A percentile compares a stretch with the other conserved stretches of the same genome.
phyloP scores from a whole-genome alignment of 2,113 vertebrate species.

The Empidonax traillii region DNA sequence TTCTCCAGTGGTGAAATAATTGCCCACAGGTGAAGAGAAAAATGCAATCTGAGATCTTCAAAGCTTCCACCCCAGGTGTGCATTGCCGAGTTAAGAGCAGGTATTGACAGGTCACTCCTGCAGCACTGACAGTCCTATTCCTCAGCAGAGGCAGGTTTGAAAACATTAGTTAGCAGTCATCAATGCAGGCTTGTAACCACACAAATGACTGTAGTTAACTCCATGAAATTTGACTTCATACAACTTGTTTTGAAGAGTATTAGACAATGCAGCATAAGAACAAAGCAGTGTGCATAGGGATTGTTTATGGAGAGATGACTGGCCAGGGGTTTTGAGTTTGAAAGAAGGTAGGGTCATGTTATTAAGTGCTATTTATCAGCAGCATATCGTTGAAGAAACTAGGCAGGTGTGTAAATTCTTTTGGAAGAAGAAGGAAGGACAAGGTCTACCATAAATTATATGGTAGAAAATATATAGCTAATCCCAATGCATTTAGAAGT shows the following conservation, averaged over 20 bases:
- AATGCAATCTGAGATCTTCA: background rate
- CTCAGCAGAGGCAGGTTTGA: background rate
- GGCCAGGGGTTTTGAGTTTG: background rate
- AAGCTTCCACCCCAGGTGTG: slow-evolving; percentile 11
- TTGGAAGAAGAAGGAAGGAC: background rate
- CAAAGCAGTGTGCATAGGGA: background rate
- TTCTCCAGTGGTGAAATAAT: background rate
- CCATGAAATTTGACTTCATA: background rate
- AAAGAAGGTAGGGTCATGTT: background rate
- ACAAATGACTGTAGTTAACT: background rate
- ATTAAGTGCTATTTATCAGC: background rate
- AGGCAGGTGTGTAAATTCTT: background rate
- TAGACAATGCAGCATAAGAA: rapidly evolving
- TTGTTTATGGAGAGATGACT: background rate
- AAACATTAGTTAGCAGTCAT: background rate
- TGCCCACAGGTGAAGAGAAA: background rate
- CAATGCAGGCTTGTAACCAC: background rate
- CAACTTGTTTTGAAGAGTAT: background rate
- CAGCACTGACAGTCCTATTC: background rate
- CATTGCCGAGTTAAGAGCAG: slow-evolving; percentile 17
- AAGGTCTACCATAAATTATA: background rate
- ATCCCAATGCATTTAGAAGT: background rate
- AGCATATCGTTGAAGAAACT: background rate
- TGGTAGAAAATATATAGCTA: background rate
- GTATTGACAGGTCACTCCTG: slow-evolving; percentile 1